Evolutionary conservation across 2,888 invertebrate genomes (phyloP).

Genomic region (Hybos culiciformis): DNA sequence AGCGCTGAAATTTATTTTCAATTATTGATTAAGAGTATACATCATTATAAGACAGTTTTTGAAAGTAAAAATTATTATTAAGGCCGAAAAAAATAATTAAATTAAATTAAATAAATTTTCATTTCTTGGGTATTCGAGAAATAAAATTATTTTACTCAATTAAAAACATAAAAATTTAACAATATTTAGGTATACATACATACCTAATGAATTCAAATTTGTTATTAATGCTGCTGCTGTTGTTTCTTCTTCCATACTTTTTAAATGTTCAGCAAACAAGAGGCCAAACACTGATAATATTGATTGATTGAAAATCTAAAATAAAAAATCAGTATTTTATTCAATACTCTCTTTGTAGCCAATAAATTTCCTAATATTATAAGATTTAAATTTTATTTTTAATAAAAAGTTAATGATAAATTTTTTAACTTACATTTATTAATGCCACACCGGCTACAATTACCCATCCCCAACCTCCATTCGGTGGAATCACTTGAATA

Average conservation of each 20-base stretch:
- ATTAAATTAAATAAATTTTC: too few relatives aligned
- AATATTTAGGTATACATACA: too few relatives aligned
- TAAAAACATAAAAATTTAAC: too few relatives aligned
- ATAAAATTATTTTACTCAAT: too few relatives aligned
- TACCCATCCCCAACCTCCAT: slow-evolving; percentile 66
- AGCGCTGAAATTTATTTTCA: too few relatives aligned
- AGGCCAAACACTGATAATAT: slow-evolving; percentile 56
- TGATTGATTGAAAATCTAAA: slow-evolving; percentile 55
- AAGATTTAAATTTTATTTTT: background rate
- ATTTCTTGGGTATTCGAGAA: too few relatives aligned
- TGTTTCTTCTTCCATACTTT: slow-evolving; percentile 48
- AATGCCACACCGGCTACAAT: slow-evolving; percentile 50
- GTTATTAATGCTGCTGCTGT: slow-evolving; percentile 53
- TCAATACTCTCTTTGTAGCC: background rate
- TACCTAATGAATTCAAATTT: slow-evolving; percentile 52
- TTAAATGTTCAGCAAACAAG: slow-evolving; percentile 50
- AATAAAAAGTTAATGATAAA: background rate
- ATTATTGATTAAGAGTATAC: too few relatives aligned
- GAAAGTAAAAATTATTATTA: too few relatives aligned
- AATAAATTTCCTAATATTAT: background rate
- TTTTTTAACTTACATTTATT: slow-evolving; percentile 50
- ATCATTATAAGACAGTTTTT: too few relatives aligned
- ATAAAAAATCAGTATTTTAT: slow-evolving; percentile 4
- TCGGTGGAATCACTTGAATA: slow-evolving; percentile 34
- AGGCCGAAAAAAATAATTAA: too few relatives aligned